Conservation (phyloP, 2,113 vertebrate species). For the Tinamus guttatus region DNA sequence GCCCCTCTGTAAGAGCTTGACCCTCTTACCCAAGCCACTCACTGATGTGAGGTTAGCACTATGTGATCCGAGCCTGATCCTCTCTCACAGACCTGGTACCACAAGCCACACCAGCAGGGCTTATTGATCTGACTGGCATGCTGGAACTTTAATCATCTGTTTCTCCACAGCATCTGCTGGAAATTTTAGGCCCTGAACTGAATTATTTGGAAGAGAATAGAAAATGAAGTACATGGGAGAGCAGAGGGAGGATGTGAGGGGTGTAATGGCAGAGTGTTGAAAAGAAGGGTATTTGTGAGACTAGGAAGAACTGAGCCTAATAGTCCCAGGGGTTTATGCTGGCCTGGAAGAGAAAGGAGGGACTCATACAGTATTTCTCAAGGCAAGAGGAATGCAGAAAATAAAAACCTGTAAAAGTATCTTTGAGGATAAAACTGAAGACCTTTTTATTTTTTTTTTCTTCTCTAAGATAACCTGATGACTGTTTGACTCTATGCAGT, state of each 20-base stretch:
- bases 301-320: not conserved
- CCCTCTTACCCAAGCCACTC: not conserved
- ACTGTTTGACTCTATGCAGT: not conserved
- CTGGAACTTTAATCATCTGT: not conserved
- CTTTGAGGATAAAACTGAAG: not conserved
- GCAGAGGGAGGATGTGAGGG: not conserved
- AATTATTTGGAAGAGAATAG: not conserved
- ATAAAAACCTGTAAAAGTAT: not conserved
- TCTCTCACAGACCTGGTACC: not conserved
- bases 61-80: not conserved
- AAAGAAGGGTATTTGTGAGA: not conserved
- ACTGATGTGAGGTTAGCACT: not conserved
- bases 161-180: not conserved
- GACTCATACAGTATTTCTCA: not conserved
- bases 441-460: not conserved
- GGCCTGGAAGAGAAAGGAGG: not conserved
- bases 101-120: not conserved
- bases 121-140: not conserved
- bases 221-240: not conserved
- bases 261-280: not conserved
- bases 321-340: not conserved
- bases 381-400: not conserved
- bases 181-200: not conserved
- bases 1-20: not conserved
- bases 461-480: not conserved